phyloP scores from a whole-genome alignment of 2,888 invertebrate genomes.

The Cephus nigrinus region DNA sequence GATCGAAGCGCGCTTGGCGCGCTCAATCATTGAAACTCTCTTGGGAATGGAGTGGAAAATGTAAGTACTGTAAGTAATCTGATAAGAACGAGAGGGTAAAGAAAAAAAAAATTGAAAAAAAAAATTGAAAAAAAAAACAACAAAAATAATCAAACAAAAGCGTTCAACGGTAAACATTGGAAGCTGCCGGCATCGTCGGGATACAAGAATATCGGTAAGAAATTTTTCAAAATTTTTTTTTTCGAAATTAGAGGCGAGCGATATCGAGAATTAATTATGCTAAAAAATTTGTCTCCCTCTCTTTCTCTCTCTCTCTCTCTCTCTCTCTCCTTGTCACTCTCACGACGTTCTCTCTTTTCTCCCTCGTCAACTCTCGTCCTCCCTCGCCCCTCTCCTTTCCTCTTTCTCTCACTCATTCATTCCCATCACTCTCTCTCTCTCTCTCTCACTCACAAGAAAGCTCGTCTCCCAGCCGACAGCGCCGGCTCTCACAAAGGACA shows the following conservation, averaged over 20 bases:
- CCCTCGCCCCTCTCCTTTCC: neutral
- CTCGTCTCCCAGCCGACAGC: neutral
- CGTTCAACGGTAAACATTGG: slow-evolving; percentile 19
- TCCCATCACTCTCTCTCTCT: neutral
- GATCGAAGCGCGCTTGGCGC: neutral
- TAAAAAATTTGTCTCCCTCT: slow-evolving; percentile 11
- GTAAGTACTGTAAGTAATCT: neutral
- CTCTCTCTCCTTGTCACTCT: neutral
- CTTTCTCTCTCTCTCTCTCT: no score
- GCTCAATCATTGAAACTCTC: neutral
- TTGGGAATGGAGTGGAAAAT: neutral
- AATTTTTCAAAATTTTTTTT: neutral
- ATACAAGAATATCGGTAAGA: neutral
- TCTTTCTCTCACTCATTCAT: neutral
- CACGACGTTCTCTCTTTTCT: neutral
- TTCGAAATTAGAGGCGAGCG: slow-evolving; percentile 54
- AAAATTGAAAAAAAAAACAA: neutral
- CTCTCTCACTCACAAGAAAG: neutral
- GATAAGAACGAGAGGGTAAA: neutral
- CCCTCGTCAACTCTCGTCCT: neutral
- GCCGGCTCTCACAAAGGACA: neutral
- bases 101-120: slow-evolving; percentile 3
- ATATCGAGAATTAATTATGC: slow-evolving; percentile 43
- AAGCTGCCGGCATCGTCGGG: neutral
- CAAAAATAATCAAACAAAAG: slow-evolving; percentile 7